Evolutionary conservation across 2,888 invertebrate genomes (phyloP).

Genomic region (Oconnorella tubifera): DNA sequence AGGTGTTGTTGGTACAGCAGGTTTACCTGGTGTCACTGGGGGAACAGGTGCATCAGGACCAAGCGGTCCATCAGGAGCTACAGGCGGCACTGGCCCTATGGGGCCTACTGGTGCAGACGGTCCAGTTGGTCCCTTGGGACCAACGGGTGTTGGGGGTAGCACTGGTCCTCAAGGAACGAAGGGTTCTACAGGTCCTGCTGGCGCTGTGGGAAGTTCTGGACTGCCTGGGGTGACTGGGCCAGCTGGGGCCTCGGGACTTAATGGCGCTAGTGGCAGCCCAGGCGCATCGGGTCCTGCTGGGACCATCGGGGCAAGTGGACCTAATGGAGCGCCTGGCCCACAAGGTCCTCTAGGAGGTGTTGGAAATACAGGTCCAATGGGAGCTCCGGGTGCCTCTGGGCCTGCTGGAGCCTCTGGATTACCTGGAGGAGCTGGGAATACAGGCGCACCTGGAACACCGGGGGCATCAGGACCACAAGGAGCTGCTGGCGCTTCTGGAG

Average conservation of each 20-base stretch:
- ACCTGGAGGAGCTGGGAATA: slow-evolving; percentile 10
- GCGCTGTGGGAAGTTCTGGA: slow-evolving; percentile 12
- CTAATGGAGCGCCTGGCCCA: slow-evolving; percentile 12
- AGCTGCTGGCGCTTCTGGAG: slow-evolving; percentile 20
- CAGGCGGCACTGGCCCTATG: slow-evolving; percentile 9
- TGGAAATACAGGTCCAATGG: slow-evolving; percentile 3
- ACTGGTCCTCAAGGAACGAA: slow-evolving; percentile 4
- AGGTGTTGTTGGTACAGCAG: slow-evolving; percentile 2
- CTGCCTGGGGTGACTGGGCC: slow-evolving; percentile 9
- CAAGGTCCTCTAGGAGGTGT: slow-evolving; percentile 7
- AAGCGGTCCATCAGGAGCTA: slow-evolving; percentile 8
- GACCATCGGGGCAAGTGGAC: neutral
- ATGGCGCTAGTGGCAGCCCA: neutral
- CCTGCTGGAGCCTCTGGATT: slow-evolving; percentile 1
- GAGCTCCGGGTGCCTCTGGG: neutral
- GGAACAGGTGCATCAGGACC: slow-evolving; percentile 17
- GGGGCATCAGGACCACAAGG: slow-evolving; percentile 21
- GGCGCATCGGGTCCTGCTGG: slow-evolving; percentile 1
- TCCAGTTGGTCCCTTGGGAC: slow-evolving; percentile 1
- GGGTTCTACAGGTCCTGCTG: slow-evolving; percentile 19
- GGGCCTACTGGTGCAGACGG: slow-evolving; percentile 12
- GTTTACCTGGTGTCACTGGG: slow-evolving; percentile 11
- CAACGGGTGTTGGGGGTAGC: neutral
- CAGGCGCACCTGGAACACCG: slow-evolving; percentile 19
- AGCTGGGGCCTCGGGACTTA: neutral